These are phyloP conservation scores for Cavia aperea DNA, from an alignment of 2,113 vertebrate genomes.

Conservation along the genomic window DNA sequence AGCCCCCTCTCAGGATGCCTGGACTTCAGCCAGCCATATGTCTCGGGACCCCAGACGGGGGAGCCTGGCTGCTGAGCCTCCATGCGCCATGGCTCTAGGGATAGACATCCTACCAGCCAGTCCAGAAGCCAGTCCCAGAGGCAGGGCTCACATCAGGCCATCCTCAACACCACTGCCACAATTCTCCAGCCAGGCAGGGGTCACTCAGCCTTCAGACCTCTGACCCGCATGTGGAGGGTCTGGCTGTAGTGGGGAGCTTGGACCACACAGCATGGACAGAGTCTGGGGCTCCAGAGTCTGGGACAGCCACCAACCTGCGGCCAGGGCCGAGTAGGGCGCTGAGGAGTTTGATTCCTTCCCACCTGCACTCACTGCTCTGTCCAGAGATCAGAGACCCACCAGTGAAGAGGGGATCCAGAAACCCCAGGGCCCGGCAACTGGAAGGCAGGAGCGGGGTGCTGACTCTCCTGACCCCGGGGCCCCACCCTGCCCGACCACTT, in stretches of 20 bases:
- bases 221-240: not conserved
- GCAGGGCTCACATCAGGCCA: not conserved
- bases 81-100: not conserved
- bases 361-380: not conserved
- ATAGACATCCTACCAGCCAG: fast-evolving
- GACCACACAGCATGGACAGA: not conserved
- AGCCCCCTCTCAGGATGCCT: not conserved
- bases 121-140: not conserved
- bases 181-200: fast-evolving
- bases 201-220: not conserved
- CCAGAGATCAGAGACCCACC: not conserved
- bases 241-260: not conserved
- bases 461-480: not conserved
- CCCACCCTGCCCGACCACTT: not conserved
- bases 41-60: not conserved
- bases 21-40: not conserved
- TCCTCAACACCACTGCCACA: not conserved
- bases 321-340: no score
- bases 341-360: not conserved
- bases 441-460: not conserved
- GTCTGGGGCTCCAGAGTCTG: not conserved
- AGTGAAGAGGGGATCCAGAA: not conserved
- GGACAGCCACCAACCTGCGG: no score
- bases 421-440: not conserved
- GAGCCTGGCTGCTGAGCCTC: no score